Evolutionary conservation across 2,797 vertebrate species (phyloP), one percentile per base, ranked within the genome.

Genomic region (Centropyge bicolor): DNA sequence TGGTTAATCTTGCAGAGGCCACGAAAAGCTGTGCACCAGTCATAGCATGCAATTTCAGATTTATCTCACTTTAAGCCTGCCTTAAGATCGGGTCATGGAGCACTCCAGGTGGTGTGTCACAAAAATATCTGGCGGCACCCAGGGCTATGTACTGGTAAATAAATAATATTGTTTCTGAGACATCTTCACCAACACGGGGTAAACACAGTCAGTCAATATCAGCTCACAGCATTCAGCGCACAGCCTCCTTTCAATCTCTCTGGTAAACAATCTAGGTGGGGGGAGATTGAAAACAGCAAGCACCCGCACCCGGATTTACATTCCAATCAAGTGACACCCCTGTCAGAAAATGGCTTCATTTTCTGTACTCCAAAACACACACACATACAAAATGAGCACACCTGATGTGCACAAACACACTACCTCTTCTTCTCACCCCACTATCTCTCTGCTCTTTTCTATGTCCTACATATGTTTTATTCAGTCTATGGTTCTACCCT

Each of bases 271-370:
- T 87, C 63, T 24, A 46, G 69, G 75, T 56, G 20, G 54, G 36
- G 69, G 36, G 43, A 77, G 83, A 89, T 86, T 80, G 87, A 86
- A 91, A 92, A 87, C 85, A 86, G 80, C 77, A 54, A 85, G 72
- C 61, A 73, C 64, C 81, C 31, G 8, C 70, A 62, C 49, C 40
- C 20, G 12, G 85, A 90, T 93, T 89, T 92, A 86, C 86, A 90
- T 94, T 93, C 85, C 83, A 92, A 88, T 93, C 89, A 86, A 80
- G 77, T 83, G 74, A 91, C 80, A 89, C 57, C 70, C 52, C 76
- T 81, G 79, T 88, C 74, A 87, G 86, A 90, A 86, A 89, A 87
- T 77, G 68, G 80, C 76, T 90, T 91, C 56, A 87, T 91, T 90
- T 84, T 87, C 67, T 78, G 54, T 31, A 16, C 45, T 57, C 57